These are phyloP conservation scores for Epinotia demarniana DNA, from an alignment of 2,888 invertebrate species.

Conservation along the genomic window DNA sequence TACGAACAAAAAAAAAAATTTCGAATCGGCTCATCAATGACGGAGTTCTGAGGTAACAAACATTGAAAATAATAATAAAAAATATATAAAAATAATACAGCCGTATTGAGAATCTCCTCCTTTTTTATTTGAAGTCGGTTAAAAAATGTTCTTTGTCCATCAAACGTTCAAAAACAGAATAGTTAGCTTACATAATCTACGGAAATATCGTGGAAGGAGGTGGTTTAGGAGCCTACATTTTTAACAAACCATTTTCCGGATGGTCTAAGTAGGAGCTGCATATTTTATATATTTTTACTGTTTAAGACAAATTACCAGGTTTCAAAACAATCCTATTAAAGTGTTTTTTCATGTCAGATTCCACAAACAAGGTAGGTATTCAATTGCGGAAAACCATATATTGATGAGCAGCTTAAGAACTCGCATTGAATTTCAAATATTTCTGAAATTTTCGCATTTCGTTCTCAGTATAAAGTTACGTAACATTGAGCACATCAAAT, in stretches of 20 bases:
- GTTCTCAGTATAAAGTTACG: not conserved
- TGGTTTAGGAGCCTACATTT: constrained; percentile 15
- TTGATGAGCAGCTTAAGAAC: not conserved
- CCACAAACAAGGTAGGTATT: not conserved
- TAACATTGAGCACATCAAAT: too few relatives aligned
- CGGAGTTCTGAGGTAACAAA: too few relatives aligned
- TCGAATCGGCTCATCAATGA: too few relatives aligned
- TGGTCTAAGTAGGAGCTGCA: constrained; percentile 1
- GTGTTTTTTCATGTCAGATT: constrained; percentile 48
- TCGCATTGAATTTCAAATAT: too few relatives aligned
- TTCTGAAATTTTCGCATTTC: not conserved
- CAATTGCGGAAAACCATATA: not conserved
- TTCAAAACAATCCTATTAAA: constrained; percentile 48
- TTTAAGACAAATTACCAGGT: constrained; percentile 7
- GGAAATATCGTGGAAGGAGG: not conserved
- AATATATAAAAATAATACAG: too few relatives aligned
- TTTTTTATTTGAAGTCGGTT: too few relatives aligned
- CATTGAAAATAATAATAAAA: too few relatives aligned
- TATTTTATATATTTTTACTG: constrained; percentile 16
- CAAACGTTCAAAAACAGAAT: not conserved
- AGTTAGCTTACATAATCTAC: not conserved
- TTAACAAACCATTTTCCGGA: constrained; percentile 15
- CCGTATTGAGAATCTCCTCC: too few relatives aligned
- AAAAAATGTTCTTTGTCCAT: not conserved
- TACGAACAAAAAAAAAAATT: too few relatives aligned